These are phyloP conservation scores for Strongylocentrotus purpuratus DNA, from an alignment of 35 echinoderm and acorn worm species.

Conservation along the genomic window DNA sequence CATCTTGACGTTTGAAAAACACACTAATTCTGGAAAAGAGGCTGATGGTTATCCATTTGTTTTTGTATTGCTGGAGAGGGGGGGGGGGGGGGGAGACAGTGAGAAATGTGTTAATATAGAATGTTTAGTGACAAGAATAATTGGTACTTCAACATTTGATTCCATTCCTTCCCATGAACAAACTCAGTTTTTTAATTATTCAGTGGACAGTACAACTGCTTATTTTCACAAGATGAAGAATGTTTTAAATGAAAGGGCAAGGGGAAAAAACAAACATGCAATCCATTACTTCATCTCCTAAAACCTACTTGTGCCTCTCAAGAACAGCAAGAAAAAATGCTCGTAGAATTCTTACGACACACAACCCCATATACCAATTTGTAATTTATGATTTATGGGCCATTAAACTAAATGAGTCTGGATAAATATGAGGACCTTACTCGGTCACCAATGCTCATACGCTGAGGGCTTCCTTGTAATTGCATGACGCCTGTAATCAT, in stretches of 20 bases:
- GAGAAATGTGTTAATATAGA: too few species aligned
- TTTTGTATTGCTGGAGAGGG: too few species aligned
- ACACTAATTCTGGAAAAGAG: too few species aligned
- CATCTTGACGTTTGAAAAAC: too few species aligned
- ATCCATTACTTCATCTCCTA: neutral
- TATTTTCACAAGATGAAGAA: too few species aligned
- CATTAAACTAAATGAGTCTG: neutral
- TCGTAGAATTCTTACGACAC: neutral
- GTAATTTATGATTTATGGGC: neutral
- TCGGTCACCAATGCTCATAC: neutral
- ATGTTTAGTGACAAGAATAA: too few species aligned
- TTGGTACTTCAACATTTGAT: too few species aligned
- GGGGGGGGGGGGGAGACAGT: too few species aligned
- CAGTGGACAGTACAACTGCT: too few species aligned
- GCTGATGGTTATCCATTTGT: too few species aligned
- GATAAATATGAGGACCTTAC: neutral
- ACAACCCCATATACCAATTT: neutral
- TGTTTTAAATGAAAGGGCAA: neutral
- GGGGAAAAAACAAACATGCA: neutral
- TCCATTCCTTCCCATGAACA: too few species aligned
- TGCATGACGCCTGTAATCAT: neutral
- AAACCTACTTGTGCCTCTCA: neutral
- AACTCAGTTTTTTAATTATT: too few species aligned
- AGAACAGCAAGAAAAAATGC: neutral
- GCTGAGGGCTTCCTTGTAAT: neutral